phyloP scores from a whole-genome alignment of 2,888 invertebrate genomes.

The Tuta absoluta region DNA sequence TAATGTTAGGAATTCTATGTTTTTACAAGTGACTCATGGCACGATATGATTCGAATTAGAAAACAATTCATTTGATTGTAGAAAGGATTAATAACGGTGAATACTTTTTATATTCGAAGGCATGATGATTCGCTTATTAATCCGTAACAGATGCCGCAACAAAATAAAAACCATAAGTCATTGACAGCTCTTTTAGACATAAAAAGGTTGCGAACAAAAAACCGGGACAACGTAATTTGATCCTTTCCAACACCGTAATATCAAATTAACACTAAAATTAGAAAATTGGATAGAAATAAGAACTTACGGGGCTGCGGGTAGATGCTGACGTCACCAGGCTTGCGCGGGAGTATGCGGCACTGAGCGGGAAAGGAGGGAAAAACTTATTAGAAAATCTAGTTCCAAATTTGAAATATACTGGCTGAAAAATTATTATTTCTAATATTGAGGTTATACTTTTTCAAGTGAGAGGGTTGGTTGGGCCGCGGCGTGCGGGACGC shows the following conservation, averaged over 20 bases:
- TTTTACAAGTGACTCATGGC: not conserved
- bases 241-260: constrained; percentile 5
- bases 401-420: not conserved
- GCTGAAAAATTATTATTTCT: not conserved
- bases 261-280: constrained; percentile 28
- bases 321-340: constrained; percentile 64
- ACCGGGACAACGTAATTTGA: not conserved
- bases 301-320: constrained; percentile 63
- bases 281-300: constrained; percentile 41
- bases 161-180: not conserved
- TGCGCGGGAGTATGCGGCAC: constrained; percentile 47
- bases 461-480: constrained; percentile 31
- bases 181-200: constrained; percentile 1
- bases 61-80: too few relatives aligned
- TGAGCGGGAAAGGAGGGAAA: constrained; percentile 3
- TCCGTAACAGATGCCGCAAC: not conserved
- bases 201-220: not conserved
- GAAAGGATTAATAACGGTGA: too few relatives aligned
- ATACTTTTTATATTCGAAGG: too few relatives aligned
- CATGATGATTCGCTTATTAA: too few relatives aligned
- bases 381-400: not conserved
- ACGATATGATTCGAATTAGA: too few relatives aligned
- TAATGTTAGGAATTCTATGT: not conserved
- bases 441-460: not conserved
- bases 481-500: constrained; percentile 64